These are phyloP conservation scores for Cyrtodaria siliqua DNA, from an alignment of 2,888 invertebrate species.

Conservation along the genomic window DNA sequence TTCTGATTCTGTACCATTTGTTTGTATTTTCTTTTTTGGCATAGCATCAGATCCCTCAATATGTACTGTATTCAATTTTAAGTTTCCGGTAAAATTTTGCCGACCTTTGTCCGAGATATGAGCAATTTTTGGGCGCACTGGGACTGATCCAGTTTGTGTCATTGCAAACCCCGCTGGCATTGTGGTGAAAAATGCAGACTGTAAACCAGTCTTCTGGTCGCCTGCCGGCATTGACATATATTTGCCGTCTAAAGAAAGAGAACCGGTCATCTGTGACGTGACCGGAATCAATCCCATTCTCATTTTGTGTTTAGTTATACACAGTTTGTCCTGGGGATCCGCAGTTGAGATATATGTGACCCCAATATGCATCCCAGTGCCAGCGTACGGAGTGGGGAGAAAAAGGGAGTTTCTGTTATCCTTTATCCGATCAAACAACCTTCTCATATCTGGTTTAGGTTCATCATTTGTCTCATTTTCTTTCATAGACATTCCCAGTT, in stretches of 20 bases:
- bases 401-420: conserved; percentile 36
- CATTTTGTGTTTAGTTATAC: conserved; percentile 31
- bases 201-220: conserved; percentile 18
- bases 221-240: conserved; percentile 24
- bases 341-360: conserved; percentile 67
- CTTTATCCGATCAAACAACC: background rate
- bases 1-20: conserved; percentile 63
- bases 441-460: too few relatives aligned
- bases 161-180: conserved; percentile 62
- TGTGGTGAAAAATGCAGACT: conserved; percentile 59
- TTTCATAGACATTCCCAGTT: too few relatives aligned
- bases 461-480: too few relatives aligned
- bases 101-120: background rate
- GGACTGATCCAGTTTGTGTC: conserved; percentile 50
- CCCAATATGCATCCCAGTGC: conserved; percentile 52
- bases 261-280: conserved; percentile 58
- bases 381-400: conserved; percentile 46
- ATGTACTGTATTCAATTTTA: background rate
- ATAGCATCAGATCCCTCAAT: background rate
- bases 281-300: conserved; percentile 72
- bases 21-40: conserved; percentile 23
- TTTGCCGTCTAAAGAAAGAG: conserved; percentile 33
- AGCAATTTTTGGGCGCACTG: background rate
- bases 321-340: conserved; percentile 16
- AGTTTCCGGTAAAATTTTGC: background rate